Percentiles rank a stretch among this genome's conserved stretches.
These are phyloP conservation scores for Margaritifera margaritifera DNA, from an alignment of 2,888 invertebrate species.

Conservation along the genomic window DNA sequence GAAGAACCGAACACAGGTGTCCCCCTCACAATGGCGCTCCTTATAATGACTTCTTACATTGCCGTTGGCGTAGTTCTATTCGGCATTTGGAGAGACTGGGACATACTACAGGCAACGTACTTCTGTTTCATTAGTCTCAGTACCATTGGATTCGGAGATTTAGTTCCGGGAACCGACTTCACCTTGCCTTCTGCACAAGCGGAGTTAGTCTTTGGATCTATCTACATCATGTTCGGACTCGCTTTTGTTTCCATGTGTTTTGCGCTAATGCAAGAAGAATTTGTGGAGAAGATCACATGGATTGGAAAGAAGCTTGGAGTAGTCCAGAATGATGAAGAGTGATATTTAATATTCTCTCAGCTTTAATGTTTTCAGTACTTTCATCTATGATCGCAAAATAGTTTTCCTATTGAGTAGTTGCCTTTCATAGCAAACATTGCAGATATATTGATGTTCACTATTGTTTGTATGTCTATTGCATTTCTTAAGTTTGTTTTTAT, in stretches of 20 bases:
- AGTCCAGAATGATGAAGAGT: conserved; percentile 11
- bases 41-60: conserved; percentile 90
- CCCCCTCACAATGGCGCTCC: conserved; percentile 89
- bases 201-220: conserved; percentile 56
- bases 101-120: conserved; percentile 84
- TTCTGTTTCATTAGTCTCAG: conserved; percentile 73
- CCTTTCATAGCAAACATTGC: too few relatives aligned
- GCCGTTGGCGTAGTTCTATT: conserved; percentile 93
- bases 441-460: too few relatives aligned
- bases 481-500: too few relatives aligned
- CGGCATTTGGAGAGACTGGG: conserved; percentile 93
- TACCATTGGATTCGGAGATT: conserved; percentile 73
- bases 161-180: conserved; percentile 64
- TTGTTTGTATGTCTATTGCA: too few relatives aligned
- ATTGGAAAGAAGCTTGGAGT: conserved; percentile 65
- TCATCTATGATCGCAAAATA: too few relatives aligned
- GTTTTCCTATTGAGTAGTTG: too few relatives aligned
- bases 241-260: conserved; percentile 73
- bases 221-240: conserved; percentile 72
- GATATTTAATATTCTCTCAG: too few relatives aligned
- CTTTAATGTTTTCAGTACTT: too few relatives aligned
- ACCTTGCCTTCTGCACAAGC: conserved; percentile 55
- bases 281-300: conserved; percentile 60
- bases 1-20: conserved; percentile 74
- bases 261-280: conserved; percentile 72